These are phyloP conservation scores for Corythornis cristatus DNA, from an alignment of 2,113 vertebrate genomes.

Conservation along the genomic window DNA sequence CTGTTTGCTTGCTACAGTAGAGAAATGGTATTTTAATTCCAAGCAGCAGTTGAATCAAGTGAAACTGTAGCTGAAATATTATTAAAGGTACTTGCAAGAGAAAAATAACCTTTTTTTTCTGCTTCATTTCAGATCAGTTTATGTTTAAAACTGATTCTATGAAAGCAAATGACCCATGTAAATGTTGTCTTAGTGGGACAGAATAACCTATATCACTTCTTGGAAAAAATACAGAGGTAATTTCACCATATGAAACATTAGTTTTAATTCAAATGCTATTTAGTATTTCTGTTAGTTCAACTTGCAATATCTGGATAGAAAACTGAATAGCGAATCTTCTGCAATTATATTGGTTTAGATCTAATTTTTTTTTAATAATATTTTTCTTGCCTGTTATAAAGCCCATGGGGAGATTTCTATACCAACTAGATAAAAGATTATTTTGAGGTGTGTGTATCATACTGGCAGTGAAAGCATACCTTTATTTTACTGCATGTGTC, in stretches of 20 bases:
- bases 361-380: neutral
- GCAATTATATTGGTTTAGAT: neutral
- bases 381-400: neutral
- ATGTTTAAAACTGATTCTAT: neutral
- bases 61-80: neutral
- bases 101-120: neutral
- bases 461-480: neutral
- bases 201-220: neutral
- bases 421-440: neutral
- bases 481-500: neutral
- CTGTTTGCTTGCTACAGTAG: neutral
- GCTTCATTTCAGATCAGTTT: neutral
- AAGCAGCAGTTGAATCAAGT: neutral
- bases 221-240: neutral
- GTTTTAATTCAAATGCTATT: neutral
- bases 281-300: neutral
- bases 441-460: neutral
- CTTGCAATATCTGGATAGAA: neutral
- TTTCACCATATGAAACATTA: neutral
- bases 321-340: neutral
- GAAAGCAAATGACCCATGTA: neutral
- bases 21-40: neutral
- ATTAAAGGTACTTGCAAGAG: neutral
- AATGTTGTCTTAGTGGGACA: neutral
- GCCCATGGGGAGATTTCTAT: neutral